Conservation (phyloP, 2,113 vertebrate genomes). For the Zosterops hypoxanthus region DNA sequence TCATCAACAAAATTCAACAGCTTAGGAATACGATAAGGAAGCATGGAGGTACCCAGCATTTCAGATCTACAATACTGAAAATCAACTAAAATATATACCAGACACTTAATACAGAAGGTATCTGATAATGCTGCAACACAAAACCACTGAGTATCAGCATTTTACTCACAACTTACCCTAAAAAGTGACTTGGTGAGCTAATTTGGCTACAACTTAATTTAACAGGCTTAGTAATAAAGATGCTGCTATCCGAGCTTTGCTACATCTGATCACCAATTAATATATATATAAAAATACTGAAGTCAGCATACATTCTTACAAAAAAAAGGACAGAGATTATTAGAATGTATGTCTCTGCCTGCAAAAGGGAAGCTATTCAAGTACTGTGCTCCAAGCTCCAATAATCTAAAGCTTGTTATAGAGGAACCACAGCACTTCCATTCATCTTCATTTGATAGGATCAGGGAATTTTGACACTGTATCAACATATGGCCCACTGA, state of each 20-base stretch:
- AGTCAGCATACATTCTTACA: neutral
- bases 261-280: neutral
- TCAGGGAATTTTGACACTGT: neutral
- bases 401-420: neutral
- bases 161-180: neutral
- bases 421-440: neutral
- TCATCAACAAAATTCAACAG: neutral
- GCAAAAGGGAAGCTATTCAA: neutral
- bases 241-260: neutral
- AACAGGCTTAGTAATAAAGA: neutral
- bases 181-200: neutral
- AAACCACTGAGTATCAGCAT: neutral
- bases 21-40: neutral
- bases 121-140: neutral
- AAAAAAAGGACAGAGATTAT: neutral
- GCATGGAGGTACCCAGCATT: neutral
- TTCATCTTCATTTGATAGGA: neutral
- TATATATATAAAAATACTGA: neutral
- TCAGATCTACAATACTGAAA: neutral
- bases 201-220: neutral
- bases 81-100: neutral
- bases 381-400: neutral
- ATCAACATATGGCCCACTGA: neutral
- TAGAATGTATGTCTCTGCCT: neutral
- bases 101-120: neutral